Evolutionary conservation across 2,888 invertebrate genomes (phyloP).

Genomic region (Acanthosepion lycidas): DNA sequence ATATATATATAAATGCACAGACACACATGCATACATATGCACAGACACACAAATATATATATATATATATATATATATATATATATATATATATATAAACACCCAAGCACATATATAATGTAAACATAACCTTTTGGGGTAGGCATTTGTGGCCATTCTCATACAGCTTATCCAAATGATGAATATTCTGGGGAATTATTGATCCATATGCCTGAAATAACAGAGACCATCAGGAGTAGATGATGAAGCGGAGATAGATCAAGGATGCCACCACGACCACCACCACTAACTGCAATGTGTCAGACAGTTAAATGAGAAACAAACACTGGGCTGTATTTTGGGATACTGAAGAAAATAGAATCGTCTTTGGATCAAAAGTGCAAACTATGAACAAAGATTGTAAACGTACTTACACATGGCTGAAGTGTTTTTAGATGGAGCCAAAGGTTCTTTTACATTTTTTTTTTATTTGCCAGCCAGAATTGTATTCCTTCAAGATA

Average conservation of each 20-base stretch:
- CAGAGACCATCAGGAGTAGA: constrained; percentile 7
- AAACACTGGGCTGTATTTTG: not conserved
- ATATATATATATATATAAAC: no score
- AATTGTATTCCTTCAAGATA: no score
- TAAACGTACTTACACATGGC: not conserved
- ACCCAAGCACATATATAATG: no score
- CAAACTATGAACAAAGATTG: not conserved
- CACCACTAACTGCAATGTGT: not conserved
- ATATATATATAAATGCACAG: not conserved
- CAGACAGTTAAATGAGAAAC: constrained; percentile 23
- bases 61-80: no score
- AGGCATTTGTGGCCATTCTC: constrained; percentile 4
- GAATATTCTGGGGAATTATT: constrained; percentile 17
- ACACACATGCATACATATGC: no score
- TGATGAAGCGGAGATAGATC: not conserved
- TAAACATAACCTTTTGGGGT: not conserved
- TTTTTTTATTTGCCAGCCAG: not conserved
- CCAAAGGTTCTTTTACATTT: not conserved
- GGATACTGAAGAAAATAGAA: not conserved
- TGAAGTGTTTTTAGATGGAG: no score
- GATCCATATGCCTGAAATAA: constrained; percentile 25
- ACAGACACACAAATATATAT: not conserved
- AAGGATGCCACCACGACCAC: not conserved
- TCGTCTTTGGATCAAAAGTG: constrained; percentile 6
- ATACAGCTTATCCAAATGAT: not conserved